Percentiles rank a stretch among this genome's conserved stretches.
phyloP scores from a whole-genome alignment of 2,888 invertebrate genomes.

The Dorcus hopei region DNA sequence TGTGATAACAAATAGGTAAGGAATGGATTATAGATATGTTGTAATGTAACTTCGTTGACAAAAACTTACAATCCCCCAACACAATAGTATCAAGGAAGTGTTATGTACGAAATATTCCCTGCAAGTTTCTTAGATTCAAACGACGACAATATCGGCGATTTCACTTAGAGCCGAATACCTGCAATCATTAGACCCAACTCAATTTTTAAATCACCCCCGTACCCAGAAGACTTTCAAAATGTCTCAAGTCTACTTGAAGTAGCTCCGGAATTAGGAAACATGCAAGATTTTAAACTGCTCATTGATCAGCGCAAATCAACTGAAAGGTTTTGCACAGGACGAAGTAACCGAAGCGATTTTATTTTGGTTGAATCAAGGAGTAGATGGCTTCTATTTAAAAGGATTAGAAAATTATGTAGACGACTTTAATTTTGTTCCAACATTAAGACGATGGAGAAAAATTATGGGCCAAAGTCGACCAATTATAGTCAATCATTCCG shows the following conservation, averaged over 20 bases:
- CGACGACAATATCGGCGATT: constrained; percentile 80
- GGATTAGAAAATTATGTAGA: constrained; percentile 66
- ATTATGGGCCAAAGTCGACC: constrained; percentile 61
- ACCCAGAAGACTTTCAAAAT: constrained; percentile 74
- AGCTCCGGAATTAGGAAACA: constrained; percentile 65
- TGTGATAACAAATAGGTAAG: no score
- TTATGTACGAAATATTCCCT: constrained; percentile 84
- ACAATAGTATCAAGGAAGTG: constrained; percentile 79
- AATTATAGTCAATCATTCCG: constrained; percentile 63
- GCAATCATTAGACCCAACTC: constrained; percentile 73
- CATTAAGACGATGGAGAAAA: constrained; percentile 66
- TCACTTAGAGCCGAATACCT: constrained; percentile 71
- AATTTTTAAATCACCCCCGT: constrained; percentile 68
- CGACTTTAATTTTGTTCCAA: constrained; percentile 57
- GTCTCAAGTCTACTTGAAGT: constrained; percentile 64
- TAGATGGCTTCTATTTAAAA: constrained; percentile 88
- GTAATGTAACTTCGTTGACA: no score
- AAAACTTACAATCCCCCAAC: constrained; percentile 66
- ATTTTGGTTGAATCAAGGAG: constrained; percentile 71
- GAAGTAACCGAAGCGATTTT: constrained; percentile 60
- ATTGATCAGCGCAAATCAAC: constrained; percentile 45
- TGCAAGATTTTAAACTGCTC: constrained; percentile 60
- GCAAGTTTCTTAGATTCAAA: constrained; percentile 79
- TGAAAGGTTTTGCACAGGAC: constrained; percentile 30
- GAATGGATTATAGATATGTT: no score